Evolutionary conservation across 2,113 vertebrate species (phyloP).

Genomic region (Athene noctua): DNA sequence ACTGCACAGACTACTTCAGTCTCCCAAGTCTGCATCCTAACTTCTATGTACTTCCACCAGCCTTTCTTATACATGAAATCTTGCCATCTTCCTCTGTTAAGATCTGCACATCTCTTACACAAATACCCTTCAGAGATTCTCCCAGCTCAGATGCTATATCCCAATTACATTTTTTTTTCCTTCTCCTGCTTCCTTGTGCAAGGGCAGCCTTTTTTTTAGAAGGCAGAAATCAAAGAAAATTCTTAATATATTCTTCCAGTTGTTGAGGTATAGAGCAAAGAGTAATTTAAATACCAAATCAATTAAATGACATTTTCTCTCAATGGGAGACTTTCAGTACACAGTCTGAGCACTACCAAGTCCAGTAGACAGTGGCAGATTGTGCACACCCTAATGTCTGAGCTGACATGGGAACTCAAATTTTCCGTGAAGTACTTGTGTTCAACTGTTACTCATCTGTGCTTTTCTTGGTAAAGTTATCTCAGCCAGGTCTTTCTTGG

Average conservation of each 20-base stretch:
- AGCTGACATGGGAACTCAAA: not conserved
- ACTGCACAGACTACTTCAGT: not conserved
- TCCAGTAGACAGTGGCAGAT: not conserved
- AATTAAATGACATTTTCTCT: not conserved
- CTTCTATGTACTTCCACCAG: not conserved
- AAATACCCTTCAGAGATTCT: not conserved
- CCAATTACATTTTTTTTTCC: not conserved
- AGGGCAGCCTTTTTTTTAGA: not conserved
- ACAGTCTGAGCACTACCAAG: not conserved
- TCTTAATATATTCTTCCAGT: not conserved
- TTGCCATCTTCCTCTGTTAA: not conserved
- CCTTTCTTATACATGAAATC: not conserved
- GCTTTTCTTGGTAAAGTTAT: not conserved
- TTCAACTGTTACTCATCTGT: not conserved
- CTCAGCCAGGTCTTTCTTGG: not conserved
- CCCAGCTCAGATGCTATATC: not conserved
- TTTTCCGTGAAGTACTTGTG: not conserved
- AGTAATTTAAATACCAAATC: not conserved
- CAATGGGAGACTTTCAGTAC: not conserved
- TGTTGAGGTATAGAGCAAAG: not conserved
- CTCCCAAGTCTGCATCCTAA: not conserved
- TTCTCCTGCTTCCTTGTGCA: not conserved
- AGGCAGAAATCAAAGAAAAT: not conserved
- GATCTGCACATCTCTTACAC: not conserved
- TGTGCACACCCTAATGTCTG: not conserved